These are phyloP conservation scores for Argyresthia goedartella DNA, from an alignment of 2,888 invertebrate genomes.

Conservation along the genomic window DNA sequence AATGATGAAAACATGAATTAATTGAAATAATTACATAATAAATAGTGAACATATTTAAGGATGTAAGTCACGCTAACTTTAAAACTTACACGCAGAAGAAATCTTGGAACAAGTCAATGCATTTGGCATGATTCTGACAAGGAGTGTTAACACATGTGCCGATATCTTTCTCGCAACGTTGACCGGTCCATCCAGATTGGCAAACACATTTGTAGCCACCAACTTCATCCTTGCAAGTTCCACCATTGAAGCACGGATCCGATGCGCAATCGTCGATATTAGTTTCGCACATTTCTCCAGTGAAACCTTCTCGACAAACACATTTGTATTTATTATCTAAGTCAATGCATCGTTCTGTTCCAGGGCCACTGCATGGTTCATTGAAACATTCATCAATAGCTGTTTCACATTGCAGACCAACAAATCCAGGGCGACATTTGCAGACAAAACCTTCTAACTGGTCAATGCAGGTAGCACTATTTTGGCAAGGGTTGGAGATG, in stretches of 20 bases:
- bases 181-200: slow-evolving; percentile 88
- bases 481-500: slow-evolving; percentile 89
- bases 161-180: slow-evolving; percentile 87
- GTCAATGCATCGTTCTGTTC: slow-evolving; percentile 92
- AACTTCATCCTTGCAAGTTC: slow-evolving; percentile 87
- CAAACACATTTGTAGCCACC: slow-evolving; percentile 88
- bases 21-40: background rate
- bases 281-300: slow-evolving; percentile 85
- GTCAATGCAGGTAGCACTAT: slow-evolving; percentile 90
- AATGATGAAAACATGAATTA: background rate
- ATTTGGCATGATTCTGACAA: slow-evolving; percentile 93
- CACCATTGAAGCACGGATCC: slow-evolving; percentile 90
- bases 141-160: slow-evolving; percentile 89
- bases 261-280: slow-evolving; percentile 91
- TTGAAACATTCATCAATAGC: slow-evolving; percentile 93
- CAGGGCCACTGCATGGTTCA: slow-evolving; percentile 91
- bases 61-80: background rate
- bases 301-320: slow-evolving; percentile 90
- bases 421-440: slow-evolving; percentile 92
- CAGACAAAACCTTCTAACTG: slow-evolving; percentile 92
- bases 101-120: slow-evolving; percentile 93
- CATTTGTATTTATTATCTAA: slow-evolving; percentile 89
- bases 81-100: slow-evolving; percentile 88
- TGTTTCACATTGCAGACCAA: slow-evolving; percentile 93
- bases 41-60: background rate